Conservation (phyloP, 2,113 vertebrate species). For the Myotis lucifugus region DNA sequence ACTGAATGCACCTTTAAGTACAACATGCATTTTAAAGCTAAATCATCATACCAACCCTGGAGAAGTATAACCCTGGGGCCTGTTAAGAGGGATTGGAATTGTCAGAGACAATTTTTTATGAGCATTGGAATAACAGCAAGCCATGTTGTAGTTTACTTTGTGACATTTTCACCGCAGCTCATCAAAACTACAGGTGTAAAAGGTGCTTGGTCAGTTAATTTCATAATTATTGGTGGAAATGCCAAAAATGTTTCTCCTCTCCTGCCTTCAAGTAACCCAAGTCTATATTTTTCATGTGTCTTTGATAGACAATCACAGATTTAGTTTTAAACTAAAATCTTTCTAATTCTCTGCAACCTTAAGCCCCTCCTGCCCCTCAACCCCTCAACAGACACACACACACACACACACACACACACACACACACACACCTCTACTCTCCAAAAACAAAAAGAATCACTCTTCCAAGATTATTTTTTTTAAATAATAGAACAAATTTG, state of each 20-base stretch:
- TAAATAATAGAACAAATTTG: background rate
- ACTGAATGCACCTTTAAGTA: background rate
- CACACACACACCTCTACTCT: accelerated
- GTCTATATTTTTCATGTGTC: background rate
- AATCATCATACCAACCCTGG: background rate
- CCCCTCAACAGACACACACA: too few relatives aligned
- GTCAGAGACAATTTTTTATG: conserved; percentile 19
- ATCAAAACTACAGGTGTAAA: conserved; percentile 21
- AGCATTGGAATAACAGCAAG: background rate
- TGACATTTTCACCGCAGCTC: conserved; percentile 36
- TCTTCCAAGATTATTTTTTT: background rate
- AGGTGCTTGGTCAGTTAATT: conserved; percentile 17
- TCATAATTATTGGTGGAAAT: conserved; percentile 53
- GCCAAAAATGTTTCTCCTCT: background rate
- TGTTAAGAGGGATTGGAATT: conserved; percentile 13
- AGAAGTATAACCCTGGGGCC: background rate
- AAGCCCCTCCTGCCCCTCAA: background rate
- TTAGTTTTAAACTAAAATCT: conserved; percentile 30
- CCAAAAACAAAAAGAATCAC: background rate
- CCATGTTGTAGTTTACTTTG: background rate
- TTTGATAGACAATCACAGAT: background rate
- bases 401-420: background rate
- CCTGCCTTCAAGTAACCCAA: background rate
- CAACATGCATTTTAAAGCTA: background rate
- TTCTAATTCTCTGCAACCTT: background rate